Evolutionary conservation across 2,797 vertebrate species (phyloP).

Genomic region (Microhierax caerulescens): DNA sequence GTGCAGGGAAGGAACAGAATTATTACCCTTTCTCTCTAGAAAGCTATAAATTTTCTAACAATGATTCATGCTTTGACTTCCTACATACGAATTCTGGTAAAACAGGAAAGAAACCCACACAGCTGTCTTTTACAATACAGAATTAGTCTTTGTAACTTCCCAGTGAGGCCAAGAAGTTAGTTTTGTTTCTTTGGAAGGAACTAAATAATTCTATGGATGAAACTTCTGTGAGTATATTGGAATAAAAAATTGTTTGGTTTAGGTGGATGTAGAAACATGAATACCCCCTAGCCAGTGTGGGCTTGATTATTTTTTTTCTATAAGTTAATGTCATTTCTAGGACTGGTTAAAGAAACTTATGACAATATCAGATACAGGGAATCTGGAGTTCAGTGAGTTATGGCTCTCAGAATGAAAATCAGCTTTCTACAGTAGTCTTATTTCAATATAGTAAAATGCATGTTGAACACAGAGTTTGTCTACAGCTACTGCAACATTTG

Average conservation of each 20-base stretch:
- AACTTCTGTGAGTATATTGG: neutral
- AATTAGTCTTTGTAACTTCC: neutral
- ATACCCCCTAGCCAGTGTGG: neutral
- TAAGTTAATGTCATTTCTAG: neutral
- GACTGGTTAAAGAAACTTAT: neutral
- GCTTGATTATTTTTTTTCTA: neutral
- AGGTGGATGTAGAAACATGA: neutral
- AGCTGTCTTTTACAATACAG: neutral
- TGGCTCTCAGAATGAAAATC: neutral
- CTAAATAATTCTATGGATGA: neutral
- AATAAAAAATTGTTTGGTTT: neutral
- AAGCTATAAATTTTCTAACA: neutral
- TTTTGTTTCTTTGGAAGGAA: neutral
- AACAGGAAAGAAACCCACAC: neutral
- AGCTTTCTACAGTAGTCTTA: neutral
- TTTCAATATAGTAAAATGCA: neutral
- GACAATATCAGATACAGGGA: neutral
- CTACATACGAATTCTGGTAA: neutral
- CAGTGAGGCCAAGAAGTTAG: neutral
- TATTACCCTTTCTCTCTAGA: neutral
- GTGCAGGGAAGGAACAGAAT: neutral
- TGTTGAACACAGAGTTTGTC: neutral
- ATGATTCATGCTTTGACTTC: neutral
- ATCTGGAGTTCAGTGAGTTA: neutral
- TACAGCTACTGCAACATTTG: neutral